Base-by-base conservation (phyloP, 2,888 invertebrate species). In the Epirrhoe tristata region DNA sequence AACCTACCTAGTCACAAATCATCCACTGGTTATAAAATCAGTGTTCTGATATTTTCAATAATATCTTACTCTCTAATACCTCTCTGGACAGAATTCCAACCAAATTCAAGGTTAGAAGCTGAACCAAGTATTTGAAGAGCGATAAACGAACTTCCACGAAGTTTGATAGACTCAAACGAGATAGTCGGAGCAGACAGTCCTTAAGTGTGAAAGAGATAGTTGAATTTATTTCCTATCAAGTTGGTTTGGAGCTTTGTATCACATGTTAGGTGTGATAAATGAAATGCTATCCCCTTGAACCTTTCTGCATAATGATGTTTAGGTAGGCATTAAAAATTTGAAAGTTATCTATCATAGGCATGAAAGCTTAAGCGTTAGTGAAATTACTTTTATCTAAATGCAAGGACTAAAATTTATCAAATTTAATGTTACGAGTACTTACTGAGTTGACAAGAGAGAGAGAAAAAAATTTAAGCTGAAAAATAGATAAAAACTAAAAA, bases 101-200 rank as follows among this genome's bases (percentile, higher is more conserved):
- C 56, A 64, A 80, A 83, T 87, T 87, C 90, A 92, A 91, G 90
- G 90, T 90, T 87, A 89, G 80, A 85, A 81, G 81, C 86, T 82
- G 84, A 89, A 83, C 81, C 78, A 84, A 88, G 87, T 90, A 91
- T 91, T 91, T 91, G 87, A 86, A 87, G 81, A 89, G 84, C 87
- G 90, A 90, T 89, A 90, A 89, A 85, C 83, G 79, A 86, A 85
- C 82, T 82, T 81, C 81, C 79, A 79, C 74, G 79, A 85, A 77
- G 78, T 84, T 79, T 81, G 81, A 80, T 81, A 80, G 80, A 81
- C 76, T 81, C 79, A 83, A 87, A 63, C 76, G 83, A 80, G 89
- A 89, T 72, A 55, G 75, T 66, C 24, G 58, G 66, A 79, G 70
- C 12, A 58, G 48, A 14, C 48, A 32, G 54, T 16, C 31, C 0